A percentile compares a stretch with the other conserved stretches of the same genome.
Conservation (phyloP, 2,113 vertebrate species). For the Cathartes aura region DNA sequence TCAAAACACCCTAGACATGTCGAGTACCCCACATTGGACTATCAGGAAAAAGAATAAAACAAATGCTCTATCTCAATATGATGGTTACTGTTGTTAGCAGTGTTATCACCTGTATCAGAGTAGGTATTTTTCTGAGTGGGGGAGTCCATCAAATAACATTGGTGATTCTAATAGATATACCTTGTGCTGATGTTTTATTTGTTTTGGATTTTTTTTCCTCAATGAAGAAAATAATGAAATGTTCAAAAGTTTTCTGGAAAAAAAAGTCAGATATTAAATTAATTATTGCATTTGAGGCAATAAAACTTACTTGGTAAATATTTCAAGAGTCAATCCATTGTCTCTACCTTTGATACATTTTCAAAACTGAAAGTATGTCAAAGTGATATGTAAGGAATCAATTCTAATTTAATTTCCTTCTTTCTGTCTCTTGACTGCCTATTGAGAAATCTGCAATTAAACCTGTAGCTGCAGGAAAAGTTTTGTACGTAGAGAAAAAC, state of each 20-base stretch:
- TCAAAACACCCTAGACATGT: background rate
- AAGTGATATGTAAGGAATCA: background rate
- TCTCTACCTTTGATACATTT: background rate
- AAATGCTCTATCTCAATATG: background rate
- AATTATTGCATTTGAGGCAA: background rate
- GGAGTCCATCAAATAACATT: background rate
- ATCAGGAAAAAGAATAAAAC: background rate
- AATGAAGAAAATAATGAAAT: background rate
- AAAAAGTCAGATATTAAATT: background rate
- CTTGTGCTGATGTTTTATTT: background rate
- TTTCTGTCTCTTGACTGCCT: background rate
- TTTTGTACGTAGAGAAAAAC: background rate
- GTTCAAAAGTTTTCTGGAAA: background rate
- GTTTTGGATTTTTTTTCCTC: background rate
- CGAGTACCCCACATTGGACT: rapidly evolving
- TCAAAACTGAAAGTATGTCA: background rate
- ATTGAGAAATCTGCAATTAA: background rate
- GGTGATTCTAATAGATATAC: background rate
- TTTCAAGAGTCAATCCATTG: background rate
- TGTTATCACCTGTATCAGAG: background rate
- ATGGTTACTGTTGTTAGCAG: background rate
- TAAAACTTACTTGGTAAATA: background rate
- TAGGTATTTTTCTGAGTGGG: background rate
- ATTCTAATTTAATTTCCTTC: background rate
- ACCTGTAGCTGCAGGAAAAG: background rate